Conservation (phyloP, 2,797 vertebrate species). For the Adelosebastes latens region DNA sequence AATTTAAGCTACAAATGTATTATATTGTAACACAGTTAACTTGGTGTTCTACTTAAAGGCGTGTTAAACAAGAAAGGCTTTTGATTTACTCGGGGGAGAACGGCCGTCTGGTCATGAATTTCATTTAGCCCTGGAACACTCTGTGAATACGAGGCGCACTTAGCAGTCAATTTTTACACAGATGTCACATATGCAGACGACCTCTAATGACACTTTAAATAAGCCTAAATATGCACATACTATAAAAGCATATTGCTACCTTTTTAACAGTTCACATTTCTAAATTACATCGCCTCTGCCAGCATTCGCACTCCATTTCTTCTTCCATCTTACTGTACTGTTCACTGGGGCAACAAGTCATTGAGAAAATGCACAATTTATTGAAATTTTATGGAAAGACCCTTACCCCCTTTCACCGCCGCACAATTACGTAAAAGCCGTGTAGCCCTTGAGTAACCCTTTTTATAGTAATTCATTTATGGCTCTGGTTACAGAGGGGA, state of each 20-base stretch:
- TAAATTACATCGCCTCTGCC: constrained; percentile 34
- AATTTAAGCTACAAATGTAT: constrained; percentile 37
- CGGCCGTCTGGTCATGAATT: constrained; percentile 59
- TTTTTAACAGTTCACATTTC: constrained; percentile 46
- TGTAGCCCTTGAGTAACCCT: constrained; percentile 74
- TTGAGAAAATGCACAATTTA: constrained; percentile 79
- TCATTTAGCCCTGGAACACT: constrained; percentile 45
- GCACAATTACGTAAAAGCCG: constrained; percentile 81
- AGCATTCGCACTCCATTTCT: constrained; percentile 54
- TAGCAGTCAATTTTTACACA: constrained; percentile 48
- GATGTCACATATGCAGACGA: constrained; percentile 38
- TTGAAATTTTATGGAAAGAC: constrained; percentile 80
- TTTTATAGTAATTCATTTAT: constrained; percentile 81
- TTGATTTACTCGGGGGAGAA: constrained; percentile 61
- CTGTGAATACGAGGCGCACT: constrained; percentile 33
- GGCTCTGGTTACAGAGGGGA: constrained; percentile 75
- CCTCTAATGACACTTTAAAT: constrained; percentile 50
- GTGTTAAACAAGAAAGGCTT: constrained; percentile 49
- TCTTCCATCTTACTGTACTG: constrained; percentile 21
- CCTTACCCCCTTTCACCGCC: constrained; percentile 71
- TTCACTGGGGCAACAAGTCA: constrained; percentile 70
- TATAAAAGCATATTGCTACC: constrained; percentile 28
- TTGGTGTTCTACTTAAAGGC: constrained; percentile 42
- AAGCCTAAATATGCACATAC: constrained; percentile 37
- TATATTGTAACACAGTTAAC: constrained; percentile 53